Conservation (phyloP, 2,797 vertebrate species). For the Oreochromis mossambicus region DNA sequence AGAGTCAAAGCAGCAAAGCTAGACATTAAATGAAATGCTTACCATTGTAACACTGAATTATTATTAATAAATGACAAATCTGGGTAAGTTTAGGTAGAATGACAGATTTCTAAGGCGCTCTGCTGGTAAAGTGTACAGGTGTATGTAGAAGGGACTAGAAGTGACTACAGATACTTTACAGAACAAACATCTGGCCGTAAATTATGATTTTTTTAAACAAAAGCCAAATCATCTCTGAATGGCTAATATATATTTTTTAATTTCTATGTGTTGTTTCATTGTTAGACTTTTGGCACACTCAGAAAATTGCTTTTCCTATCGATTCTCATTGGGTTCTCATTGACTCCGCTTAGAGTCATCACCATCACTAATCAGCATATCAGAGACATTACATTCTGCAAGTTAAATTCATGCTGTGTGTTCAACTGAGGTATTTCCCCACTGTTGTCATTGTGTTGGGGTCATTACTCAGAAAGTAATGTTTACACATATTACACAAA, state of each 20-base stretch:
- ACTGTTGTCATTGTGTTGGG: background rate
- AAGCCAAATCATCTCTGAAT: background rate
- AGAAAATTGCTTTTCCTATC: background rate
- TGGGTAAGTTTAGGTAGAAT: background rate
- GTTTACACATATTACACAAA: background rate
- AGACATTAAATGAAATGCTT: background rate
- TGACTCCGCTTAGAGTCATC: background rate
- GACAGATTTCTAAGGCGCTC: background rate
- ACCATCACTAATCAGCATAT: background rate
- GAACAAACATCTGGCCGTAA: background rate
- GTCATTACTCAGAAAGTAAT: background rate
- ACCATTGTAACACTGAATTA: background rate
- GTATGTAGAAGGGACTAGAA: background rate
- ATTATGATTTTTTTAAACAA: background rate
- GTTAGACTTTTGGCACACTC: background rate
- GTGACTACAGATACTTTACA: background rate
- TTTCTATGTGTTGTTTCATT: background rate
- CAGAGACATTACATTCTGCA: background rate
- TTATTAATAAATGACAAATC: background rate
- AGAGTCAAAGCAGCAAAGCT: constrained; percentile 6
- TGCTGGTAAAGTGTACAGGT: background rate
- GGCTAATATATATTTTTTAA: background rate
- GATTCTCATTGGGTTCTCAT: background rate
- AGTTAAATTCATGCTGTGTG: background rate
- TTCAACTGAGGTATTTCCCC: background rate